Conservation (phyloP, 2,888 invertebrate genomes). For the Iselma pallidipennis region DNA sequence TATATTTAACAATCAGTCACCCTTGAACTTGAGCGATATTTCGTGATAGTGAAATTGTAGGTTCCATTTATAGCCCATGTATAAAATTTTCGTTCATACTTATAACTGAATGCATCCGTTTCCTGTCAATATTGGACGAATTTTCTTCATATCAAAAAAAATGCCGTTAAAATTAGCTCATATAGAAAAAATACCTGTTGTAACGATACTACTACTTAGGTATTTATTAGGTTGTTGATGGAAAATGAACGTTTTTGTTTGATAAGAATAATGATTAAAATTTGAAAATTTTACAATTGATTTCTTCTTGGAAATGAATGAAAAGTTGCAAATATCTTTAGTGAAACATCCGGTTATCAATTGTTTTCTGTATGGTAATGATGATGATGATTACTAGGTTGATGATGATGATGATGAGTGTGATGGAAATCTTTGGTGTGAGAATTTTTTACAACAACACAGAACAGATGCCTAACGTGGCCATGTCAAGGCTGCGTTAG, state of each 20-base stretch:
- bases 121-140: background rate
- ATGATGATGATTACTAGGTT: background rate
- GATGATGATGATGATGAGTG: background rate
- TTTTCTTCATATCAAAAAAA: background rate
- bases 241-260: background rate
- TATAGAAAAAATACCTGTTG: background rate
- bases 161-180: background rate
- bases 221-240: background rate
- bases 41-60: background rate
- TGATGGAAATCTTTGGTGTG: background rate
- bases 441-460: slow-evolving; percentile 30
- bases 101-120: background rate
- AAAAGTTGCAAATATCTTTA: background rate
- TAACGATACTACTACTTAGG: too few relatives aligned
- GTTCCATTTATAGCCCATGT: background rate
- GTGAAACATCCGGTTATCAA: background rate
- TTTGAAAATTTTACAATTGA: background rate
- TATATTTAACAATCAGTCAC: slow-evolving; percentile 4
- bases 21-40: slow-evolving; percentile 6
- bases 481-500: slow-evolving; percentile 38
- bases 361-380: background rate
- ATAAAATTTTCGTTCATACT: background rate
- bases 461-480: slow-evolving; percentile 40
- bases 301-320: background rate
- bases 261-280: background rate